Conservation (phyloP, 1,140 invertebrate species). For the Euglossa dilemma region DNA sequence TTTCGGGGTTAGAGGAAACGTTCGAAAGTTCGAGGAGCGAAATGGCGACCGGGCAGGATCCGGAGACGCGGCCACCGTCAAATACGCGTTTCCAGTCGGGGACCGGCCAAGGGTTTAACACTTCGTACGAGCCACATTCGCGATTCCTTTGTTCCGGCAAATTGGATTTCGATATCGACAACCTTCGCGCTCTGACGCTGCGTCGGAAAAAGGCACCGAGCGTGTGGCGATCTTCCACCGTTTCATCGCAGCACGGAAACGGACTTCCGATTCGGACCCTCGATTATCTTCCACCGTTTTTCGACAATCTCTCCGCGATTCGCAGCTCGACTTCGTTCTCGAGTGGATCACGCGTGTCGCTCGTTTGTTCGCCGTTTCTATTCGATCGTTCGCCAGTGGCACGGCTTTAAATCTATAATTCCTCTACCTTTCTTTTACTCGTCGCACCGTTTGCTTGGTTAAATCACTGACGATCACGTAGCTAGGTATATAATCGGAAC, state of each 20-base stretch:
- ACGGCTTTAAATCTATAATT: no score
- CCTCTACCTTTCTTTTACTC: no score
- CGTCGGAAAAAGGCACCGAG: not conserved
- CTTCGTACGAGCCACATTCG: slow-evolving; percentile 2
- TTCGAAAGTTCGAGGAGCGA: not conserved
- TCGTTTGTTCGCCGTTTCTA: no score
- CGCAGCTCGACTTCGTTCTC: not conserved
- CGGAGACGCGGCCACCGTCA: not conserved
- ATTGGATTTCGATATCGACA: slow-evolving; percentile 29
- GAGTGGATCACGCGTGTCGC: not conserved
- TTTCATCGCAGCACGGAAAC: not conserved
- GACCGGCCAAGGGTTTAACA: not conserved
- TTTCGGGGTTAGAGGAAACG: no score
- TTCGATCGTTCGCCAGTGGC: no score
- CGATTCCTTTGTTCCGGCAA: slow-evolving; percentile 30
- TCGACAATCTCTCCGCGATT: not conserved
- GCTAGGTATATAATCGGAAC: no score
- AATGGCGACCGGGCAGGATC: not conserved
- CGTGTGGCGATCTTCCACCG: not conserved
- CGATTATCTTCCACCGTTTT: slow-evolving; percentile 15
- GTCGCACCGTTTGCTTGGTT: no score
- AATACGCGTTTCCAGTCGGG: not conserved
- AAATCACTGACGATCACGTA: no score
- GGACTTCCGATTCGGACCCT: not conserved
- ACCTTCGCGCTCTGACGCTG: not conserved